phyloP scores from a whole-genome alignment of 2,888 invertebrate genomes.

The Sinopyrophorus schimmeli region DNA sequence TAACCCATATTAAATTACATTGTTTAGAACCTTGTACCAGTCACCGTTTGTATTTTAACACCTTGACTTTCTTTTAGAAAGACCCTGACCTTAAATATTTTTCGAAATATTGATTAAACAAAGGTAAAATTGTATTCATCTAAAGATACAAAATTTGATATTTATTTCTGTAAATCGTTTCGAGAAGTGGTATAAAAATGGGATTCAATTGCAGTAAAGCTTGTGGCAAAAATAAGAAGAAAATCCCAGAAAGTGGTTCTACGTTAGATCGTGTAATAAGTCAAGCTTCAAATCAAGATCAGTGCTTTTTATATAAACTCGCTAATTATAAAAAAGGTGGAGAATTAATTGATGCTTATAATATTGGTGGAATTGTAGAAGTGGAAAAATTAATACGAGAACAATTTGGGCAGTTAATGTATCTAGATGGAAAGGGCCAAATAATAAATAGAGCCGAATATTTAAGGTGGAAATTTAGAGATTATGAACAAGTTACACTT shows the following conservation, averaged over 20 bases:
- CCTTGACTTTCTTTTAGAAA: constrained; percentile 25
- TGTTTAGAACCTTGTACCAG: constrained; percentile 8
- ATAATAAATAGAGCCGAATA: constrained; percentile 87
- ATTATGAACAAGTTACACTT: constrained; percentile 80
- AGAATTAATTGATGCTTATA: constrained; percentile 84
- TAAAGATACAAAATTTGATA: background rate
- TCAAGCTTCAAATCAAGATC: constrained; percentile 82
- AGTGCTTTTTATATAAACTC: constrained; percentile 82
- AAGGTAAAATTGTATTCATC: too few species aligned
- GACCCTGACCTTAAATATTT: constrained; percentile 20
- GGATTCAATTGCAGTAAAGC: constrained; percentile 57
- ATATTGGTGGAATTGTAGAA: constrained; percentile 78
- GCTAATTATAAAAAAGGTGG: constrained; percentile 92
- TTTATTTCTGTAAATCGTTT: too few species aligned
- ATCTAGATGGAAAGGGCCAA: constrained; percentile 81
- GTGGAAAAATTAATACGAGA: constrained; percentile 84
- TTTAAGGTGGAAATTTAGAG: constrained; percentile 86
- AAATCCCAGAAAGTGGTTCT: constrained; percentile 66
- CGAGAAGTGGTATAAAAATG: constrained; percentile 45
- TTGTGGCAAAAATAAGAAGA: constrained; percentile 52
- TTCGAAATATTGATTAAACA: constrained; percentile 14
- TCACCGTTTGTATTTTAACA: constrained; percentile 26
- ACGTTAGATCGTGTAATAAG: constrained; percentile 90
- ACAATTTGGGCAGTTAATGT: constrained; percentile 87
- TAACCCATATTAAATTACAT: background rate